A percentile compares a stretch with the other conserved stretches of the same genome.
These are phyloP conservation scores for Ciconia boyciana DNA, from an alignment of 2,113 vertebrate species.

Conservation along the genomic window DNA sequence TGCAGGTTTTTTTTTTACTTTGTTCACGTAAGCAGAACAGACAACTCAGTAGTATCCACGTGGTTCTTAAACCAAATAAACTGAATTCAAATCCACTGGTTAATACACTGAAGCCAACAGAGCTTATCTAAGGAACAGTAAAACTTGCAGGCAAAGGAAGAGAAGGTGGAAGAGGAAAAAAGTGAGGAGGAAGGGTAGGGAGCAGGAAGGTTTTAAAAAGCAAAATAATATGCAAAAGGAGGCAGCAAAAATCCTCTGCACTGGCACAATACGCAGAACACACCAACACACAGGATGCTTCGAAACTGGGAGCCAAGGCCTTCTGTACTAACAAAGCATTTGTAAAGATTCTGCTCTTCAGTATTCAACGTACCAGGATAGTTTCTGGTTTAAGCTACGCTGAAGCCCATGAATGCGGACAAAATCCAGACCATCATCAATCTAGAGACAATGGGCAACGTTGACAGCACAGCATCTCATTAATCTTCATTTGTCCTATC, in stretches of 20 bases:
- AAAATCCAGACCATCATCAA: slow-evolving; percentile 70
- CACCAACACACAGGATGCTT: not conserved
- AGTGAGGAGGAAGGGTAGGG: not conserved
- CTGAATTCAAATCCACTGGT: not conserved
- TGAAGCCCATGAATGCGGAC: slow-evolving; percentile 26
- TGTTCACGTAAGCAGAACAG: not conserved
- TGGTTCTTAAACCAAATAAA: not conserved
- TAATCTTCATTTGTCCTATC: slow-evolving; percentile 83
- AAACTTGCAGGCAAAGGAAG: not conserved
- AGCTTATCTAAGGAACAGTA: not conserved
- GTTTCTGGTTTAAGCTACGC: not conserved
- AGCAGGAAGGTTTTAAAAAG: not conserved
- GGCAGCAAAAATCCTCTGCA: not conserved
- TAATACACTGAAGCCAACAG: not conserved
- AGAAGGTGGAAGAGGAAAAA: not conserved
- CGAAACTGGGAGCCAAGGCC: not conserved
- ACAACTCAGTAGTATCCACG: not conserved
- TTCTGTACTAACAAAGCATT: not conserved
- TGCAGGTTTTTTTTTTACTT: not conserved
- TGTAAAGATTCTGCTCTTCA: not conserved
- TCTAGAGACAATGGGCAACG: slow-evolving; percentile 70
- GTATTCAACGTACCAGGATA: not conserved
- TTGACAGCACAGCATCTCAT: slow-evolving; percentile 75
- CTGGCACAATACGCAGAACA: not conserved
- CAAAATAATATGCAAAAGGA: not conserved